A percentile compares a stretch with the other conserved stretches of the same genome.
Evolutionary conservation across 2,888 invertebrate species (phyloP).

Genomic region (Graphium colonna): DNA sequence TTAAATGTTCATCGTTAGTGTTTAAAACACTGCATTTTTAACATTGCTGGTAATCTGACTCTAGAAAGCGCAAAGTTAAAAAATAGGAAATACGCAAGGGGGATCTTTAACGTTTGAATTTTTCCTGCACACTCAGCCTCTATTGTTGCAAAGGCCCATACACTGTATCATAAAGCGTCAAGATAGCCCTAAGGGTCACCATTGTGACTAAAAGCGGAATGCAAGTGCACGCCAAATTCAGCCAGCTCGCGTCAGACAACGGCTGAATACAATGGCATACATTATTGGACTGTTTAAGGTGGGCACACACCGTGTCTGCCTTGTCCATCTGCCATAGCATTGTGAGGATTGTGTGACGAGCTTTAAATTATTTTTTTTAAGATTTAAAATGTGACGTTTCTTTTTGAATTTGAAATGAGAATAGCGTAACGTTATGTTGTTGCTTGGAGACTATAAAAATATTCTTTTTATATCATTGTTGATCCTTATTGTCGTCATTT

Average conservation of each 20-base stretch:
- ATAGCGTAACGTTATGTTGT: background rate
- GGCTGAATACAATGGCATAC: slow-evolving; percentile 39
- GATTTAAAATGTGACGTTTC: background rate
- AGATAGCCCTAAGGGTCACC: slow-evolving; percentile 30
- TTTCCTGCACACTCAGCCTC: background rate
- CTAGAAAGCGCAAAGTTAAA: no score
- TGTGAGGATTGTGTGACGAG: slow-evolving; percentile 4
- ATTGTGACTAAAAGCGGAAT: slow-evolving; percentile 27
- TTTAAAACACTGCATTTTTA: no score
- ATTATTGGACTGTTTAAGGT: slow-evolving; percentile 36
- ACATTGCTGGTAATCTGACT: no score
- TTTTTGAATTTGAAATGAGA: background rate
- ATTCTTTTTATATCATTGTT: no score
- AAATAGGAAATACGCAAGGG: no score
- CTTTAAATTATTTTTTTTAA: background rate
- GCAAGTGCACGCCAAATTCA: slow-evolving; percentile 29
- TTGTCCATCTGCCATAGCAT: slow-evolving; percentile 10
- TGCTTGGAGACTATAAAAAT: no score
- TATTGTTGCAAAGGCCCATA: background rate
- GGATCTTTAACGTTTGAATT: no score
- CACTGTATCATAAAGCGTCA: slow-evolving; percentile 12
- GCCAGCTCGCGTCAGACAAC: slow-evolving; percentile 30
- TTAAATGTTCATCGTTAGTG: no score
- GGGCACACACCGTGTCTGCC: slow-evolving; percentile 25
- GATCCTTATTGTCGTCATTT: no score